phyloP scores from a whole-genome alignment of 2,888 invertebrate genomes.

The Eumacrocentrus americanus region DNA sequence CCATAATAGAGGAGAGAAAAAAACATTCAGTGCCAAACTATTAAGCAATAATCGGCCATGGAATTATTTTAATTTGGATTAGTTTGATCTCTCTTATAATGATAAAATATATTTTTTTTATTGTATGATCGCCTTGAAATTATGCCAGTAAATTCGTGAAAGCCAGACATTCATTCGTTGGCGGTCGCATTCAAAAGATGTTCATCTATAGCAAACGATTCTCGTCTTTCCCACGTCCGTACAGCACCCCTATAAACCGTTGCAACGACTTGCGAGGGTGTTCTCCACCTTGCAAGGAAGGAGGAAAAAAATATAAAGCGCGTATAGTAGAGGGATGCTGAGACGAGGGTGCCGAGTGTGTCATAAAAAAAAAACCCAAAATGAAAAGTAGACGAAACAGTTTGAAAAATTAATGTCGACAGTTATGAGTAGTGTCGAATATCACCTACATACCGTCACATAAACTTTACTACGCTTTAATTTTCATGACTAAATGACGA shows the following conservation, averaged over 20 bases:
- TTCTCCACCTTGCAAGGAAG: constrained; percentile 25
- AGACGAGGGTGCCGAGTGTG: constrained; percentile 5
- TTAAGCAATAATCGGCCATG: too few species aligned
- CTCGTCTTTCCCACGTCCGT: constrained; percentile 52
- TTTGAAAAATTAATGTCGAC: constrained; percentile 13
- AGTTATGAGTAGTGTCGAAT: constrained; percentile 11
- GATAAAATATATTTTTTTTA: too few species aligned
- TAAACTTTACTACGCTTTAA: background rate
- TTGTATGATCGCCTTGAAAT: too few species aligned
- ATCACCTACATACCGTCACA: background rate
- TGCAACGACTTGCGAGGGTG: constrained; percentile 45
- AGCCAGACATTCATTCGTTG: background rate
- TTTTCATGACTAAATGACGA: background rate
- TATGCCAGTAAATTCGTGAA: background rate
- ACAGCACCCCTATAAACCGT: constrained; percentile 46
- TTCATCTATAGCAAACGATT: constrained; percentile 1
- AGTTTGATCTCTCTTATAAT: too few species aligned
- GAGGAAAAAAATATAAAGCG: background rate
- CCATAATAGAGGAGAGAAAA: too few species aligned
- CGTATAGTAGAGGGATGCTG: background rate
- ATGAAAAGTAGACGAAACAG: background rate
- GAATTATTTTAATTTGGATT: too few species aligned
- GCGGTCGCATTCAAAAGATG: constrained; percentile 37
- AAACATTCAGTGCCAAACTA: too few species aligned
- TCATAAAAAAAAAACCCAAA: background rate